These are phyloP conservation scores for Cheilosia scutellata DNA, from an alignment of 2,888 invertebrate species.

Conservation along the genomic window DNA sequence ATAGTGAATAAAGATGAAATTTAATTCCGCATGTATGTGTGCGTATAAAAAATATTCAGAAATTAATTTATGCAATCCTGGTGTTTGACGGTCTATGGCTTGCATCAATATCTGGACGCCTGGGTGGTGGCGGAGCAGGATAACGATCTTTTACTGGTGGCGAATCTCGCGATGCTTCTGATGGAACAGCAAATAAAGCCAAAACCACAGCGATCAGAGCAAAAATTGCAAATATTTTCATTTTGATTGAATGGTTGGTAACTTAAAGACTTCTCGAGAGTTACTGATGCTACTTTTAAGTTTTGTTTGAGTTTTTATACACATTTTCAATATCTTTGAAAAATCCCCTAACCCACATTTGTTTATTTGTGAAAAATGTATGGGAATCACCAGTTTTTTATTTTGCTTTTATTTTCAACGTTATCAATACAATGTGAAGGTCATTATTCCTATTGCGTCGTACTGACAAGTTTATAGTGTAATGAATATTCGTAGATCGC, in stretches of 20 bases:
- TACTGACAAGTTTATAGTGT: no score
- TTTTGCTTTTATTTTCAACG: not conserved
- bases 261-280: not conserved
- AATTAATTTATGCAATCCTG: conserved; percentile 32
- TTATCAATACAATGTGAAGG: no score
- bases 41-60: no score
- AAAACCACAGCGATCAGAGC: conserved; percentile 39
- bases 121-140: conserved; percentile 29
- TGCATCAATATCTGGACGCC: conserved; percentile 54
- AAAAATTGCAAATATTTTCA: conserved; percentile 57
- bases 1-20: no score
- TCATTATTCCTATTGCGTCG: no score
- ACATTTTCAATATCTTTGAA: not conserved
- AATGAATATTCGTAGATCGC: no score
- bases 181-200: conserved; percentile 38
- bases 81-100: conserved; percentile 57
- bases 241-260: conserved; percentile 2
- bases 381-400: conserved; percentile 7
- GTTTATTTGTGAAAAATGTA: not conserved
- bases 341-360: not conserved
- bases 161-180: conserved; percentile 53
- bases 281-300: not conserved
- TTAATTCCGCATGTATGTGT: no score
- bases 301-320: conserved; percentile 10
- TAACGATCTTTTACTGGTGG: not conserved